Percentiles rank a stretch among this genome's conserved stretches.
Conservation (phyloP, 2,113 vertebrate species). For the Eretmochelys imbricata region DNA sequence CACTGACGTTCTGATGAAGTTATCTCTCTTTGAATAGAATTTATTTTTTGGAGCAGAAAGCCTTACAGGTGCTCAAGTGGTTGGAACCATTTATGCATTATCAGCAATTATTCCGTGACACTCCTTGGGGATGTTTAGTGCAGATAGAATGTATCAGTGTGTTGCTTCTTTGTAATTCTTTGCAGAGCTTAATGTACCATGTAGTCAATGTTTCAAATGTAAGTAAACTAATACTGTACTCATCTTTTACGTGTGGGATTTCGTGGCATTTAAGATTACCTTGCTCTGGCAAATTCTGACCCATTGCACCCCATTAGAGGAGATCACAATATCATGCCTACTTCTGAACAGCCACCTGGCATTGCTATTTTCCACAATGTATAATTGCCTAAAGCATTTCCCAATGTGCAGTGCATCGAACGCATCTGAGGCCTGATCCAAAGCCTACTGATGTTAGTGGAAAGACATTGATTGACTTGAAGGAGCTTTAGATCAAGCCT, state of each 20-base stretch:
- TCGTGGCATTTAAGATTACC: neutral
- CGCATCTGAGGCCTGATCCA: neutral
- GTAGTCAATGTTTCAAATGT: neutral
- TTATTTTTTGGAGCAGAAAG: neutral
- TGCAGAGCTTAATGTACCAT: neutral
- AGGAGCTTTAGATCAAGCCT: neutral
- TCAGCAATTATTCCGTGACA: neutral
- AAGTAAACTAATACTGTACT: neutral
- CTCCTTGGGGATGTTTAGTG: neutral
- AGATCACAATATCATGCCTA: neutral
- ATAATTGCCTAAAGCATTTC: neutral
- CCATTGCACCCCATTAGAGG: neutral
- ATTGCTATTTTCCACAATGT: neutral
- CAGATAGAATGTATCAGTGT: neutral
- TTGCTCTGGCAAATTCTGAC: neutral
- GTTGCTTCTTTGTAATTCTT: neutral
- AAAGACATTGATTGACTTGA: neutral
- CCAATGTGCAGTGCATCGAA: neutral
- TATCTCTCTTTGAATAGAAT: neutral
- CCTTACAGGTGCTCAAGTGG: neutral
- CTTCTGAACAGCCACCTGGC: neutral
- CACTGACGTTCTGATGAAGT: neutral
- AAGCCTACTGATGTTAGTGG: neutral
- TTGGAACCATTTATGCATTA: accelerated
- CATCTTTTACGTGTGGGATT: neutral